Base-by-base conservation (phyloP, 2,888 invertebrate species). In the Eristalis arbustorum region DNA sequence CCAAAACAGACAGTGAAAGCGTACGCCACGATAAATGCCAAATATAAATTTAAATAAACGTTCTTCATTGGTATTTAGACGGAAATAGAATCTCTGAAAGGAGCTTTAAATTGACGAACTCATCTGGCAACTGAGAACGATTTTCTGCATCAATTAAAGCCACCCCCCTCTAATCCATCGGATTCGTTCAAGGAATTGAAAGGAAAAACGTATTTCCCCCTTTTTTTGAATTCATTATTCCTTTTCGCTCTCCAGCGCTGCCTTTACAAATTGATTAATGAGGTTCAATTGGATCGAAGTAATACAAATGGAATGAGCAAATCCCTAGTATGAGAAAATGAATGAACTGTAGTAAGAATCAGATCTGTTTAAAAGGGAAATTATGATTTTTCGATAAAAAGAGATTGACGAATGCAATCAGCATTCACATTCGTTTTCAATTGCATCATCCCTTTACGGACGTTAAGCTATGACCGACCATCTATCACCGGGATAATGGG, bases 181-280 rank as follows among this genome's bases (percentile, higher is more conserved):
- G 13, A 8, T 37, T 37, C 37, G 57, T 13, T 59, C 64, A 25
- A 11, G 49, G 22, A 64, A 42, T 31, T 64, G 40, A 59, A 57
- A 25, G 64, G 57, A 61, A 49, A 49, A 73, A 18, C 25, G 59
- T 11, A 23, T 31, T 23, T 23, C 23, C 57, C 31, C 18, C 25
- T 2, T 25, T 62, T 18, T 64, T 34, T 34, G 40, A 8, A 31
- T 68, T 25, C 61, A 59, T 71, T 72, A 25, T 61, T 76, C 25
- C 49, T 22, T 14, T 28, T 59, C 66, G 11, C 63, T 61, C 34
- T 63, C 18, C 59, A 63, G 28, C 40, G 25, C 11, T 69, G 49
- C 31, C 42, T 68, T n/a, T 83, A 59, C 34, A 64, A 72, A 84
- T 79, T 84, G 84, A 84, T 84, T 72, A 84, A 79, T 84, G 75